Conservation (phyloP, 2,888 invertebrate species). For the Scaptomyza caliginosa region DNA sequence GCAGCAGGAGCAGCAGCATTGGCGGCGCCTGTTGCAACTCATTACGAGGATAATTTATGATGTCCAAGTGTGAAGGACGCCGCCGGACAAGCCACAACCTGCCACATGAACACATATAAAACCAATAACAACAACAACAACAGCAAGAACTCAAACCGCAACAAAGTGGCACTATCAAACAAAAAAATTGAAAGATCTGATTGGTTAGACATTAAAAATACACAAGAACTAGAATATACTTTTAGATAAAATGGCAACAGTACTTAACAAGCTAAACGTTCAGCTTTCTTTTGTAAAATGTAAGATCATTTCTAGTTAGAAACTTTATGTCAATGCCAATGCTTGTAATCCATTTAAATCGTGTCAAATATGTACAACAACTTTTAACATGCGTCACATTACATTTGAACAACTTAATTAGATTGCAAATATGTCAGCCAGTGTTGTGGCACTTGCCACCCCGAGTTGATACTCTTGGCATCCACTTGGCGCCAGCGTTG, state of each 20-base stretch:
- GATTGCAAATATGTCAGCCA: constrained; percentile 68
- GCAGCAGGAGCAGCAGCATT: constrained; percentile 10
- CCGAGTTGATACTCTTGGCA: constrained; percentile 19
- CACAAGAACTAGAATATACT: background rate
- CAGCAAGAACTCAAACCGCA: background rate
- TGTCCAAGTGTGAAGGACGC: constrained; percentile 74
- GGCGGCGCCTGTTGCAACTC: constrained; percentile 76
- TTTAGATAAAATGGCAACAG: background rate
- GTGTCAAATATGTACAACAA: constrained; percentile 45
- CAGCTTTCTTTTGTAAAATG: no score
- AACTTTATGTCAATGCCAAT: background rate
- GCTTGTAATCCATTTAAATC: constrained; percentile 43
- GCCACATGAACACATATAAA: constrained; percentile 23
- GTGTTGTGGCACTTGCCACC: constrained; percentile 49
- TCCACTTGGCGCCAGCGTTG: constrained; percentile 72
- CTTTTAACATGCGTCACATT: constrained; percentile 66
- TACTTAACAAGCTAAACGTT: no score
- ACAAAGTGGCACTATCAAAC: constrained; percentile 37
- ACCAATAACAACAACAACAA: constrained; percentile 1
- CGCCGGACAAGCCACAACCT: constrained; percentile 53
- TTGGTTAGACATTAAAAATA: background rate
- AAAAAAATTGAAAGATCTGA: constrained; percentile 8
- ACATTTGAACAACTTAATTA: constrained; percentile 75
- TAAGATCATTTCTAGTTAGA: background rate
- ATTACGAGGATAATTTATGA: constrained; percentile 82